Base-by-base conservation (phyloP, 64 coral and sea anemone genomes). In the Montipora foliosa region DNA sequence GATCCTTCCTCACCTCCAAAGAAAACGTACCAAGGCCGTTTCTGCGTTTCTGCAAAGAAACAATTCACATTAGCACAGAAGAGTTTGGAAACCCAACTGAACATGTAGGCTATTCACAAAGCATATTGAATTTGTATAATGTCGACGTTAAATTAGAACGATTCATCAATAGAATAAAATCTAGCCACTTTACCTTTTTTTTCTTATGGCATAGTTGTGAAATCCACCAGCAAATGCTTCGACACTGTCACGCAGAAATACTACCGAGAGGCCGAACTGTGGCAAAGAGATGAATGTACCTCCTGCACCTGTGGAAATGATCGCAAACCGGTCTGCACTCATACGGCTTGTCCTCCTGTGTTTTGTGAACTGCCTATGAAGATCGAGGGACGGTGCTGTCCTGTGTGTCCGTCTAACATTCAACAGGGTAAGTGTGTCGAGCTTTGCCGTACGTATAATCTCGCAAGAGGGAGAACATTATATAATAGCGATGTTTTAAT, bases 221-320 rank as follows among this genome's bases (percentile, higher is more conserved):
- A 86, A 71, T 80, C 80, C 2, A 78, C 77, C 1, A 71, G 80
- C 44, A 89, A 91, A 15, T 97, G 96, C n/a, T 90, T 75, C 44
- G 96, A 97, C 77, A 92, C 96, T 29, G 90, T 95, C 16, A 97
- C 96, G 13, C 70, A 87, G 19, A 91, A 94, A 17, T 92, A 92
- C 62, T 97, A 97, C 80, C 67, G 90, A 74, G 89, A 86, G 5
- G 89, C 82, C 7, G 96, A 97, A 79, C 91, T 97, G 93, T 97
- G 96, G 96, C 96, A 97, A 50, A 93, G 91, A 16, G 93, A 95
- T 10, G 84, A 97, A 19, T 97, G 96, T 17, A 97, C 96, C 7
- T 85, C 75, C 8, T 97, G 96, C 60, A 24, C 75, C 79, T 97
- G 96, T 64, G 71, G 78, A 44, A 53, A 64, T 46, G 70, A 88